Percentiles rank a stretch among this genome's conserved stretches.
Evolutionary conservation across 1,140 invertebrate genomes (phyloP).

Genomic region (Tachypleus tridentatus): DNA sequence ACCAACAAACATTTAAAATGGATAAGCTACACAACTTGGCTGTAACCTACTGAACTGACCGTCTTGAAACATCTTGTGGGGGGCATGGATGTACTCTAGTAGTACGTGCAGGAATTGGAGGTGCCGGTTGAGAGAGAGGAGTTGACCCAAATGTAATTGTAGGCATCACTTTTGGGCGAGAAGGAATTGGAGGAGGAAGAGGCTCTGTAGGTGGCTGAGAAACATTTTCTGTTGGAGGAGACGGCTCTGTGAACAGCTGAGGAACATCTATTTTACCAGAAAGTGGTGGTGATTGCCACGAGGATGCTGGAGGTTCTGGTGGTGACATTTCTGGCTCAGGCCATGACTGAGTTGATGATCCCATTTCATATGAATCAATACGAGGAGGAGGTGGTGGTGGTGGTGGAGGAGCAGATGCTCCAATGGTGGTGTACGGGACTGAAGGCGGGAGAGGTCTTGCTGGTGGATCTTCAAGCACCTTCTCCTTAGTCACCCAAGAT

Average conservation of each 20-base stretch:
- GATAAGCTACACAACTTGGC: too few species aligned
- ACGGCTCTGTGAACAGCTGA: too few species aligned
- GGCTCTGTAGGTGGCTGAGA: neutral
- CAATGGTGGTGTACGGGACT: neutral
- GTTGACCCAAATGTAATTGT: too few species aligned
- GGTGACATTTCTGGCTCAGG: neutral
- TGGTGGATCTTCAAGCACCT: neutral
- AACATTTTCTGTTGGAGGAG: too few species aligned
- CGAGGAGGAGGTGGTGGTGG: slow-evolving; percentile 12
- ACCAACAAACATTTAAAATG: too few species aligned
- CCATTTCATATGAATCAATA: neutral
- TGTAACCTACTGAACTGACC: neutral
- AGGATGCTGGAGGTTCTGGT: too few species aligned
- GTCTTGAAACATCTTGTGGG: neutral
- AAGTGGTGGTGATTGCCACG: too few species aligned
- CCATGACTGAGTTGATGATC: neutral
- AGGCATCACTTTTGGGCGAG: slow-evolving; percentile 1
- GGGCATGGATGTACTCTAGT: neutral
- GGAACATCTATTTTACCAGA: too few species aligned
- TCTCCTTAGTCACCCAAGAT: neutral
- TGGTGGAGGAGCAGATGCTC: slow-evolving; percentile 9
- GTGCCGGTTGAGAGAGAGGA: neutral
- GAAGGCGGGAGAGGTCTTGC: neutral
- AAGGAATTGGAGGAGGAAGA: slow-evolving; percentile 9
- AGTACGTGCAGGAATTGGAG: neutral